Conservation (phyloP, 2,888 invertebrate genomes). For the Pollenia angustigena region DNA sequence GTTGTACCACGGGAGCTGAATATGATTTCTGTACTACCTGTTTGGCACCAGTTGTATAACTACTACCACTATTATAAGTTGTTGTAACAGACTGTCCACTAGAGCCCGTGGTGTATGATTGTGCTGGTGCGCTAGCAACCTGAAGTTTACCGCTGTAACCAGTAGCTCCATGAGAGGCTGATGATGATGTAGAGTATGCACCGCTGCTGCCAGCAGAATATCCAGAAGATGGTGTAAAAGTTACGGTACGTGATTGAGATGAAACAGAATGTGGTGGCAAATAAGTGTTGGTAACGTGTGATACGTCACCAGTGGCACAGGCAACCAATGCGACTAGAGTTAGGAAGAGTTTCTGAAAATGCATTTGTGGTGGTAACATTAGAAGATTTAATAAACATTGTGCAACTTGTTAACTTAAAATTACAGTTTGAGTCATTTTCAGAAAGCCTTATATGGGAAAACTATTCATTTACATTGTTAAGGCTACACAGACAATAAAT, state of each 20-base stretch:
- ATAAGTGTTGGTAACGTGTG: constrained; percentile 78
- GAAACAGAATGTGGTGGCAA: constrained; percentile 77
- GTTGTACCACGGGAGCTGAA: constrained; percentile 55
- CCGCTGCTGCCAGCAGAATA: constrained; percentile 63
- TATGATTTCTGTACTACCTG: constrained; percentile 58
- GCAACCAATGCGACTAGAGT: constrained; percentile 75
- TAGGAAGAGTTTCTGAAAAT: constrained; percentile 75
- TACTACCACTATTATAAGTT: constrained; percentile 48
- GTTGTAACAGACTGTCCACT: constrained; percentile 25
- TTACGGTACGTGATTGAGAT: constrained; percentile 73
- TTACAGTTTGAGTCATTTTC: too few relatives aligned
- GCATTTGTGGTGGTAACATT: not conserved
- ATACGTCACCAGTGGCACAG: constrained; percentile 77
- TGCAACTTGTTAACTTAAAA: not conserved
- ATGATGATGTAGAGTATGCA: constrained; percentile 17
- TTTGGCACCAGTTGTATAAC: constrained; percentile 61
- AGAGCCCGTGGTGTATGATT: constrained; percentile 30
- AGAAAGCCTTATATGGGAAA: too few relatives aligned
- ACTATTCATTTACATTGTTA: too few relatives aligned
- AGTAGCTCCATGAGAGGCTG: constrained; percentile 24
- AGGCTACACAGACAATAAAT: too few relatives aligned
- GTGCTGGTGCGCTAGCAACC: constrained; percentile 13
- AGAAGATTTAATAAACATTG: too few relatives aligned
- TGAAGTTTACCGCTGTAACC: constrained; percentile 58
- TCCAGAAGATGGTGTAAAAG: constrained; percentile 74